phyloP scores from a whole-genome alignment of 2,888 invertebrate genomes.

The Myopa tessellatipennis region DNA sequence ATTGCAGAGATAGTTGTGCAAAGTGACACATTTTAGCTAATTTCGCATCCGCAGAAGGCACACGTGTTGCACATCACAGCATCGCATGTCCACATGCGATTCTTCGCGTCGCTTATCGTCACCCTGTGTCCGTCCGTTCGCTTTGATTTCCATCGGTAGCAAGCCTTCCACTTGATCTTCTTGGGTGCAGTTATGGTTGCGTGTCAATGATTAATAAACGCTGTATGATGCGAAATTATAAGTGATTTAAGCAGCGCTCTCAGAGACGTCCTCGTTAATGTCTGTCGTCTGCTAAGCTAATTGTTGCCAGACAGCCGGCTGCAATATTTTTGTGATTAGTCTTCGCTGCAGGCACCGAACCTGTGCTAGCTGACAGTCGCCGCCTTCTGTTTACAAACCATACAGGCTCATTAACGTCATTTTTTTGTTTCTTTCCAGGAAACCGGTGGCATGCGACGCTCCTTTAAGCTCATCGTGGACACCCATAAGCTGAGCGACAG shows the following conservation, averaged over 20 bases:
- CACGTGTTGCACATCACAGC: neutral
- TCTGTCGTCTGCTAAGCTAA: too few species aligned
- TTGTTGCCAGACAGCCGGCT: too few species aligned
- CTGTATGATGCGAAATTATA: neutral
- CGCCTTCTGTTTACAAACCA: neutral
- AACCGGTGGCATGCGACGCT: constrained; percentile 60
- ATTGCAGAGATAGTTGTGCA: too few species aligned
- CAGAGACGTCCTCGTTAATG: too few species aligned
- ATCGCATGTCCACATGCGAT: constrained; percentile 18
- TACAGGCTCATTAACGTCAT: neutral
- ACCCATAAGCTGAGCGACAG: constrained; percentile 57
- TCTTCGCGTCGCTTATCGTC: constrained; percentile 31
- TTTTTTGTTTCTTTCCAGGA: constrained; percentile 47
- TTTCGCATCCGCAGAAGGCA: too few species aligned
- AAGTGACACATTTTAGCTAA: too few species aligned
- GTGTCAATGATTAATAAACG: constrained; percentile 41
- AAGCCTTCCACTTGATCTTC: neutral
- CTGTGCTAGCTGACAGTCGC: too few species aligned
- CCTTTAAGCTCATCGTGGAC: constrained; percentile 59
- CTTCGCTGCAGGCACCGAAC: too few species aligned
- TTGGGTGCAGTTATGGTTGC: constrained; percentile 27
- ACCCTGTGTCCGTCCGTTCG: constrained; percentile 19
- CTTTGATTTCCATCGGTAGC: too few species aligned
- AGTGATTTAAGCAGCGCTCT: neutral
- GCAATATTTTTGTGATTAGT: neutral